These are phyloP conservation scores for Acestrorhynchus altus DNA, from an alignment of 2,797 vertebrate genomes.

Conservation along the genomic window DNA sequence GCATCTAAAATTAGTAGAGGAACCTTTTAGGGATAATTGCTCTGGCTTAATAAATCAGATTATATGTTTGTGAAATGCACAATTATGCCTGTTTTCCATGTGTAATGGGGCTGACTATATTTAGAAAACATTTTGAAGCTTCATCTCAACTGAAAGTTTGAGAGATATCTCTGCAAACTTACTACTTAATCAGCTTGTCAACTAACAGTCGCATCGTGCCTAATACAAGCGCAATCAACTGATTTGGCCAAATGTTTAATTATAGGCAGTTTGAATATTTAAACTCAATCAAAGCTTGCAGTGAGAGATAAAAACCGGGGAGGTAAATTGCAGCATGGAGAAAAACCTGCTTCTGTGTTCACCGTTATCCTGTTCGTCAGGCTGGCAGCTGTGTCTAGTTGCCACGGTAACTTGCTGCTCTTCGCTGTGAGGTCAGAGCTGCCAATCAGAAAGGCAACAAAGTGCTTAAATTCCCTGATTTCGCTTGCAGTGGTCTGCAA, in stretches of 20 bases:
- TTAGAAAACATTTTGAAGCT: not conserved
- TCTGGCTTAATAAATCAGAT: not conserved
- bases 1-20: not conserved
- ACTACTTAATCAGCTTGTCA: slow-evolving; percentile 50
- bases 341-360: slow-evolving; percentile 23
- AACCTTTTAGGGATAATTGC: not conserved
- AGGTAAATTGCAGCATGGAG: slow-evolving; percentile 43
- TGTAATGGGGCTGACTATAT: not conserved
- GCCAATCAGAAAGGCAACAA: slow-evolving; percentile 57
- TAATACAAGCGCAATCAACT: slow-evolving; percentile 45
- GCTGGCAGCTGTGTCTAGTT: slow-evolving; percentile 55
- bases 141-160: not conserved
- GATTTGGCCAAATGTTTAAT: slow-evolving; percentile 48
- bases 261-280: slow-evolving; percentile 39
- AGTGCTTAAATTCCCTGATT: slow-evolving; percentile 53
- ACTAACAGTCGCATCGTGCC: slow-evolving; percentile 23
- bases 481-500: slow-evolving; percentile 48
- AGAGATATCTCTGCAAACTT: slow-evolving; percentile 28
- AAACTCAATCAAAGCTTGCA: slow-evolving; percentile 40
- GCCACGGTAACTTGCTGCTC: slow-evolving; percentile 58
- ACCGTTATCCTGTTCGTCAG: slow-evolving; percentile 11
- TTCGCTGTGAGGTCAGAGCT: slow-evolving; percentile 48
- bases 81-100: not conserved
- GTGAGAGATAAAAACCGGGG: slow-evolving; percentile 1
- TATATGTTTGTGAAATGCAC: not conserved